Base-by-base conservation (phyloP, 2,797 vertebrate species). In the Eupleurogrammus muticus region DNA sequence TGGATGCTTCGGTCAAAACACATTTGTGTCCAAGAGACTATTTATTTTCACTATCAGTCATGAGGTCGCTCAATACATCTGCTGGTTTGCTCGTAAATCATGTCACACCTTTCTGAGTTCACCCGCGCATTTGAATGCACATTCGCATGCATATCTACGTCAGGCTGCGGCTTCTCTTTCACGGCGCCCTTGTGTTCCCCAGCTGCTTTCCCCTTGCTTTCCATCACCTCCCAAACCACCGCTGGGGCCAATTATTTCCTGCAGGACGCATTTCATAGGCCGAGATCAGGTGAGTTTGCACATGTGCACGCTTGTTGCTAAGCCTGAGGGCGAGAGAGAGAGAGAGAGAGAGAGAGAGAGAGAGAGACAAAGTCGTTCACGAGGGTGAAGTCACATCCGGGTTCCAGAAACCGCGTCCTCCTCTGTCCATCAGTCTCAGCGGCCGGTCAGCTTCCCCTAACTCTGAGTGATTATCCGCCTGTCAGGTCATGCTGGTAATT, bases 181-280 rank as follows among this genome's bases (percentile, higher is more conserved):
- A 35, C 48, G 14, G 66, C n/a, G 5, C 32, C 54, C 50, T 78
- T 51, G 10, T 48, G 67, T 56, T 81, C 75, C 69, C 71, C 44
- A 53, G 63, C 60, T 73, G 67, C 57, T 55, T 74, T 56, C 48
- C 55, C 77, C 47, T 49, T 35, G 53, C 82, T 86, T 75, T 85
- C 81, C 80, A 66, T 66, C 58, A 3, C 49, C 54, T 49, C 21
- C n/a, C n/a, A n/a, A n/a, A 9, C 70, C 81, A 84, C 82, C 84
- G 64, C 19, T 52, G 85, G 83, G 89, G 77, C 80, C 83, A 89
- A 89, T 90, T 91, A 87, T 84, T 87, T 88, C 44, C 52, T 47
- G 48, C 64, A 70, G 23, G 53, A 56, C 32, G 50, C 57, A 65
- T 82, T 80, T 73, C 63, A 55, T 17, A n/a, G 48, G 38, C 60